Evolutionary conservation across 1,140 invertebrate genomes (phyloP), one percentile per base, ranked within the genome.

Genomic region (Ganaspis sp.): DNA sequence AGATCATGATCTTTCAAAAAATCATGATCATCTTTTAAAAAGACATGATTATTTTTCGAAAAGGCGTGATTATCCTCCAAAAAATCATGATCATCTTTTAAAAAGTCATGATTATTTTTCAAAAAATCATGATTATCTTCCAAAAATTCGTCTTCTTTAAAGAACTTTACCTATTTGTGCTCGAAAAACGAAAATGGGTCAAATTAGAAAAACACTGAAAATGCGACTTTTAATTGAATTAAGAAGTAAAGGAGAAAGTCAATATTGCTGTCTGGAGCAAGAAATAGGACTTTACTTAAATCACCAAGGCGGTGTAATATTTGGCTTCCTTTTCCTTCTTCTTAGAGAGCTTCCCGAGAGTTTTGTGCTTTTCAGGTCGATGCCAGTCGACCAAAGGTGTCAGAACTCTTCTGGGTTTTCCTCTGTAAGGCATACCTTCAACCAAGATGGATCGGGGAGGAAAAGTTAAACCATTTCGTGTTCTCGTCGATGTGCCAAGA

Each of bases 391-490:
- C 15, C 58, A 34, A 64, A 64, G 58, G 58, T 64, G 58, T 64
- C 58, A 64, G 58, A 64, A 64, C 58, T 64, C 58, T 64, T 64
- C 23, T 64, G 58, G 58, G 58, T n/a, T 64, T 64, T 64, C 58
- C 15, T 29, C 4, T 15, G n/a, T 15, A 29, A 29, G 23, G 26
- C 29, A 64, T 64, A 64, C 58, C 8, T 64, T 29, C 23, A 64
- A 64, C 58, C 54, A 42, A 21, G 71, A 70, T 70, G 34, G 58
- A 69, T 69, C 69, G 34, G 54, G 38, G 38, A 64, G 53, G 70
- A 54, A 73, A 78, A 78, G 69, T 74, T 78, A 78, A 78, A 71
- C 76, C 76, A 78, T 74, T 78, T 74, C 69, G 53, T 53, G 64
- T 21, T 34, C 17, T 75, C 45, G 34, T 21, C 45, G 37, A 26